These are phyloP conservation scores for Nestor notabilis DNA, from an alignment of 2,113 vertebrate species.

Conservation along the genomic window DNA sequence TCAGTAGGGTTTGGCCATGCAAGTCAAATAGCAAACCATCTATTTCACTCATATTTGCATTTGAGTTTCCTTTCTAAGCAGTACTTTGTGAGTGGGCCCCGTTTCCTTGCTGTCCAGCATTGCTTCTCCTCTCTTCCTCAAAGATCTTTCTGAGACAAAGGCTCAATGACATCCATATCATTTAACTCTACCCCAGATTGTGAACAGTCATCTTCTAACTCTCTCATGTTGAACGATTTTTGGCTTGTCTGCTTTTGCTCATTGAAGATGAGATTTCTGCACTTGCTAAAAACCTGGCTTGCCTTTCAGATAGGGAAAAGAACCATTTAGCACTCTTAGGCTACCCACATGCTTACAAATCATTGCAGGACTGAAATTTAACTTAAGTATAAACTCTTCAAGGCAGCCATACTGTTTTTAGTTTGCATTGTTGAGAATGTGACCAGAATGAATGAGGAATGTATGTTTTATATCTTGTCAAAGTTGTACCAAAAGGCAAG, in stretches of 20 bases:
- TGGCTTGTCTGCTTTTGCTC: background rate
- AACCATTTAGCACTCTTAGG: background rate
- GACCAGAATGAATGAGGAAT: background rate
- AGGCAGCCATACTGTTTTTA: background rate
- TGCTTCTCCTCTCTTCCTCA: background rate
- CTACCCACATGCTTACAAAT: background rate
- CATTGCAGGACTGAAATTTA: background rate
- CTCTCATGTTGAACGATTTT: background rate
- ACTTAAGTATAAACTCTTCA: background rate
- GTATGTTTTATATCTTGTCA: background rate
- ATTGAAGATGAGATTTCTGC: background rate
- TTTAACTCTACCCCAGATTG: background rate
- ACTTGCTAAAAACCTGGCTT: background rate
- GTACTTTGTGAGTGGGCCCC: background rate
- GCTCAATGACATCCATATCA: background rate
- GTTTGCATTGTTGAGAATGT: background rate
- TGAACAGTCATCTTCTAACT: background rate
- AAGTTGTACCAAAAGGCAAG: background rate
- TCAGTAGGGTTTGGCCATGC: background rate
- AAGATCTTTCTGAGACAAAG: background rate
- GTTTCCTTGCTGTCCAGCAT: background rate
- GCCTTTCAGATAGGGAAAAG: background rate
- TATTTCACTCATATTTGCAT: background rate
- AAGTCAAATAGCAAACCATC: background rate
- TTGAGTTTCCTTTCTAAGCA: background rate